Base-by-base conservation (phyloP, 2,888 invertebrate species). In the Clunio marinus region DNA sequence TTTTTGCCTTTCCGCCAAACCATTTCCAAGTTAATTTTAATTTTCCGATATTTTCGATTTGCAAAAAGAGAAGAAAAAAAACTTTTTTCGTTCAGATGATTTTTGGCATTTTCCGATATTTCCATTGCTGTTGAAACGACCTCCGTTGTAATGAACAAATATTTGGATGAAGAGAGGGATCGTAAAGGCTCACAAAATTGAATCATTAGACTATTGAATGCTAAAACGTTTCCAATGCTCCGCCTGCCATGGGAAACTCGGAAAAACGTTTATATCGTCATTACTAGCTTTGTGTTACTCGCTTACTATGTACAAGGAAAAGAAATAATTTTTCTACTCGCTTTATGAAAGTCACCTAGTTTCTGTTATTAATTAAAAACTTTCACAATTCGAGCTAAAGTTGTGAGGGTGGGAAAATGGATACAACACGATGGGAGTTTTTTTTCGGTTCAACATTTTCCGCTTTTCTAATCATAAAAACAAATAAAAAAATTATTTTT, bases 11-110 rank as follows among this genome's bases (percentile, higher is more conserved):
- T 37, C 24, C n/a, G n/a, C 13, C 5, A n/a, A 57, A 27, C 25
- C 57, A 57, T 57, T 57, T 57, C 27, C 13, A 45, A 66, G 66
- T 66, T 55, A 66, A 66, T 66, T 66, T 66, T 66, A 66, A 66
- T 51, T 66, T 66, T 32, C 46, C 45, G 20, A 45, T 25, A 66
- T 27, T 66, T 66, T 46, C 46, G 28, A 46, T 24, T 63, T 41
- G 28, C 45, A 63, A 32, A 32, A 24, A 10, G 10, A 24, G 5
- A 25, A 24, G 1, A n/a, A 46, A 46, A 46, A 46, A 13, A 5
- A 4, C n/a, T n/a, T 45, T 45, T 63, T 63, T 35, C 45, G 20
- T 60, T 58, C 58, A 17, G 58, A 25, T n/a, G 58, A 58, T 58
- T 58, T 58, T 58, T 58, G 58, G 25, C 58, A 58, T 58, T 58